phyloP scores from a whole-genome alignment of 2,888 invertebrate species.

The Carabus problematicus region DNA sequence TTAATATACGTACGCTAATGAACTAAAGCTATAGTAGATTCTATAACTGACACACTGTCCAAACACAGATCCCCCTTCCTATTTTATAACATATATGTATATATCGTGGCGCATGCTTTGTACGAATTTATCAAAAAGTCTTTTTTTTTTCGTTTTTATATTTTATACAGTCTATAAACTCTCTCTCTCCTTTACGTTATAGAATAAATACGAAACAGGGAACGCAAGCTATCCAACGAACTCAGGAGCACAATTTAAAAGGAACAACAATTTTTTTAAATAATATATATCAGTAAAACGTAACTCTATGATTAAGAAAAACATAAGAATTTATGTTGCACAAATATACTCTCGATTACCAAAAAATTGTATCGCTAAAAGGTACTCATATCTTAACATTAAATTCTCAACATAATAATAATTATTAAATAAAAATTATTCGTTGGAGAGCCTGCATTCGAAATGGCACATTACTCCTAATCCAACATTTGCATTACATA shows the following conservation, averaged over 20 bases:
- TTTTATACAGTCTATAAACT: conserved; percentile 20
- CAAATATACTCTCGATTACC: conserved; percentile 12
- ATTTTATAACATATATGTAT: neutral
- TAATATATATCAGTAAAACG: neutral
- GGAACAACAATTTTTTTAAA: no score
- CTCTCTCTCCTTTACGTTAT: conserved; percentile 24
- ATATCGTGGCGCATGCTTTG: conserved; percentile 25
- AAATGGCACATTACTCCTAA: no score
- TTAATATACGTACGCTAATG: neutral
- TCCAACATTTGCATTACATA: no score
- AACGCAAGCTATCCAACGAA: conserved; percentile 6
- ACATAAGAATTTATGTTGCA: conserved; percentile 31
- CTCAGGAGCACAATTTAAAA: conserved; percentile 27
- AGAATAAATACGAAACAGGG: neutral
- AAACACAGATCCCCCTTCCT: conserved; percentile 17
- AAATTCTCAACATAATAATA: neutral
- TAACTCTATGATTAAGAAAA: conserved; percentile 19
- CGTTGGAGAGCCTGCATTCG: no score
- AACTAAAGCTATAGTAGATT: conserved; percentile 24
- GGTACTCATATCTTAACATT: conserved; percentile 15
- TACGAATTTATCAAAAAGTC: conserved; percentile 20
- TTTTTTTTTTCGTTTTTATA: conserved; percentile 14
- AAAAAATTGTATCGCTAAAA: conserved; percentile 27
- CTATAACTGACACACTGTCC: conserved; percentile 11
- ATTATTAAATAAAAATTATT: neutral